Base-by-base conservation (phyloP, 1,140 invertebrate genomes). In the Drosophila pseudoananassae region DNA sequence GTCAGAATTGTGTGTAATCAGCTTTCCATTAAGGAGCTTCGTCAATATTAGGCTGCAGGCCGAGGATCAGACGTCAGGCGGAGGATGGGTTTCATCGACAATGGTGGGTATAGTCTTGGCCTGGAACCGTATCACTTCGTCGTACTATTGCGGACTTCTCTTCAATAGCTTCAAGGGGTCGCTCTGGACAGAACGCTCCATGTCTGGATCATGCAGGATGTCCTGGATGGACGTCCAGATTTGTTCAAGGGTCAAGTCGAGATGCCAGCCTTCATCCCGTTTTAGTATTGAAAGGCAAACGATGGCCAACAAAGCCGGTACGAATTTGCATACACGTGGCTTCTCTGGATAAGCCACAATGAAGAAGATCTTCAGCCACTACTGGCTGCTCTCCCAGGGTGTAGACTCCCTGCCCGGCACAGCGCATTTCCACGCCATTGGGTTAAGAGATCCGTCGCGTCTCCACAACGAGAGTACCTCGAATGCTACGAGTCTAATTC, bases 101-200 rank as follows among this genome's bases (percentile, higher is more conserved):
- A 36, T 10, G 8, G 31, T 9, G 0, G 31, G 31, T 9, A 33
- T 36, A 3, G 3, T 36, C 10, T 4, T 15, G 0, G 98, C 98
- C 93, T 99, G 99, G 57, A 97, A 97, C 90, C 97, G 94, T 1
- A 99, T 98, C 92, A 98, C 93, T 91, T 98, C 98, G 85, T 99
- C 98, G 92, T 99, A 99, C 93, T 99, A 98, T 92, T 3, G 4
- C 97, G 92, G 82, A 98, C 95, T 93, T 99, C 99, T 95, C 99
- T 98, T 94, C 98, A 99, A 90, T 98, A 99, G 92, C 99, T 99
- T 99, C 92, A 99, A 99, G 1, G 99, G 99, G 93, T 99, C 99
- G 33, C 98, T 99, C 92, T 99, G 99, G 50, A 99, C 99, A 33
- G 99, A 99, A 94, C 99, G 99, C 93, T 99, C 99, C 15, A 99